These are phyloP conservation scores for Baryphthengus martii DNA, from an alignment of 2,113 vertebrate species.

Conservation along the genomic window DNA sequence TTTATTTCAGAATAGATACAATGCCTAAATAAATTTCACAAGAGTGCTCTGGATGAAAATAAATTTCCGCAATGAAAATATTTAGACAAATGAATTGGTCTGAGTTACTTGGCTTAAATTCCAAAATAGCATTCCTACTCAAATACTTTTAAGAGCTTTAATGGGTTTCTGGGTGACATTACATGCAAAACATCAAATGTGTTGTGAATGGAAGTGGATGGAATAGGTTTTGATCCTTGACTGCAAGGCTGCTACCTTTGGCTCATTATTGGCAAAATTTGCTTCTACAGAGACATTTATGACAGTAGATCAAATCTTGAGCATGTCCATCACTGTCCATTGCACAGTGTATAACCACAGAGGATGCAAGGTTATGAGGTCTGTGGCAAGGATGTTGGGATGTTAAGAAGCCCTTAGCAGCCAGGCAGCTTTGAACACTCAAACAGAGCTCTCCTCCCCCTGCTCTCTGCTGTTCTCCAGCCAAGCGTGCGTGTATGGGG, in stretches of 20 bases:
- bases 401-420: not conserved
- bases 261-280: not conserved
- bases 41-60: not conserved
- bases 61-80: not conserved
- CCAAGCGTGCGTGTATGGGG: accelerated
- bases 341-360: not conserved
- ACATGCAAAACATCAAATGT: not conserved
- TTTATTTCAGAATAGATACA: not conserved
- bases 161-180: not conserved
- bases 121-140: not conserved
- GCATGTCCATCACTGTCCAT: not conserved
- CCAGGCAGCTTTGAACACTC: not conserved
- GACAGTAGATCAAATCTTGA: not conserved
- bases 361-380: not conserved
- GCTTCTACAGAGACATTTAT: not conserved
- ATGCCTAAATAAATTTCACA: not conserved
- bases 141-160: not conserved
- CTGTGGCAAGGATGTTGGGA: not conserved
- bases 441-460: not conserved
- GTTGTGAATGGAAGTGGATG: not conserved
- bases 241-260: not conserved
- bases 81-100: not conserved
- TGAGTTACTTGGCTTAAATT: not conserved
- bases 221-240: not conserved
- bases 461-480: not conserved